Conservation (phyloP, 1,140 invertebrate species). For the Phortica variegata region DNA sequence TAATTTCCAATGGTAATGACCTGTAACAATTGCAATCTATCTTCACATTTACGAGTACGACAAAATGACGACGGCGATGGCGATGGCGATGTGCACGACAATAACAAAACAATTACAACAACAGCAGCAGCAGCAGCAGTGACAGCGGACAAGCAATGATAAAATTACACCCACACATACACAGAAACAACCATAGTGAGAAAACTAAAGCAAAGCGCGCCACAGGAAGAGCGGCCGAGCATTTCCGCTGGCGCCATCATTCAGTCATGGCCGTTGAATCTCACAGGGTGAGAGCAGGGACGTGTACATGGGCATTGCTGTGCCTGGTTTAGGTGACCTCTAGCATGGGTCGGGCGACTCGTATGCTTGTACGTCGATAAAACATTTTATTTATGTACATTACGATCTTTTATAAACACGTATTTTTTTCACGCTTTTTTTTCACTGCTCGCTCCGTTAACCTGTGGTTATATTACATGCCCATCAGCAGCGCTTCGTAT, state of each 20-base stretch:
- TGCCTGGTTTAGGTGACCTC: no score
- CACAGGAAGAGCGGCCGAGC: conserved; percentile 1
- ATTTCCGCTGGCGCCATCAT: background rate
- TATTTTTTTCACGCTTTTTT: conserved; percentile 17
- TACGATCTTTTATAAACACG: conserved; percentile 27
- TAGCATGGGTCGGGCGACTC: no score
- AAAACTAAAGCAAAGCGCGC: conserved; percentile 5
- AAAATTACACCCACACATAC: conserved; percentile 4
- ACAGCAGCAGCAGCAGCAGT: conserved; percentile 51
- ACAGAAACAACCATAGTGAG: no score
- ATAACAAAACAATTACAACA: conserved; percentile 27
- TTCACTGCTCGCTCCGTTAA: background rate
- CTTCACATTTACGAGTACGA: conserved; percentile 30
- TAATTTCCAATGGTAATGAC: conserved; percentile 44
- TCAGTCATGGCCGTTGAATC: no score
- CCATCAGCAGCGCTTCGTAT: background rate
- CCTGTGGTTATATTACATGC: background rate
- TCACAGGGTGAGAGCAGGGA: background rate
- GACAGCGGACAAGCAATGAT: conserved; percentile 43
- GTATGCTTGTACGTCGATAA: conserved; percentile 41
- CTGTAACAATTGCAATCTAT: conserved; percentile 51
- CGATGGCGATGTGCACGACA: no score
- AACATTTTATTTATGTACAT: conserved; percentile 49
- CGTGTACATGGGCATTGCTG: no score
- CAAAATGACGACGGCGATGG: no score